Percentiles rank a stretch among this genome's conserved stretches.
Conservation (phyloP, 2,113 vertebrate genomes). For the Caretta caretta region DNA sequence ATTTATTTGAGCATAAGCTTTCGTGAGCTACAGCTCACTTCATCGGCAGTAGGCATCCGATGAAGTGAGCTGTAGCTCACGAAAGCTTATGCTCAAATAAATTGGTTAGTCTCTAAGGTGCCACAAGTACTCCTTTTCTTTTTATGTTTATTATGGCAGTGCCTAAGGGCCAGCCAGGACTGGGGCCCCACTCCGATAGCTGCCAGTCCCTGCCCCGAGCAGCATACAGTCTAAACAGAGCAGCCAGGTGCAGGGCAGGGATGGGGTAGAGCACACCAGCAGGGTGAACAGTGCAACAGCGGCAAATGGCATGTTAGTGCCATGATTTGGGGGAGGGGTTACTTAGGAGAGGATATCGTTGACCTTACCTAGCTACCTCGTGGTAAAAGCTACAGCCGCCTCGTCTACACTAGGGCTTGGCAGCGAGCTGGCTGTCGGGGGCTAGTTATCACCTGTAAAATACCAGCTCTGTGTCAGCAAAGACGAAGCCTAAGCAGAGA, state of each 20-base stretch:
- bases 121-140: no score
- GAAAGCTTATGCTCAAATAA: no score
- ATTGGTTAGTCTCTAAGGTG: no score
- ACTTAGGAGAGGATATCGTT: background rate
- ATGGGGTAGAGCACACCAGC: background rate
- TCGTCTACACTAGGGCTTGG: fast-evolving
- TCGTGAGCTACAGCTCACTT: no score
- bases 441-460: background rate
- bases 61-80: no score
- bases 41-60: no score
- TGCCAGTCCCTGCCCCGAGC: background rate
- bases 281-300: no score
- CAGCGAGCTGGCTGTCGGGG: background rate
- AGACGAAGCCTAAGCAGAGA: background rate
- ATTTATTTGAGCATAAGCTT: no score
- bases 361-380: background rate
- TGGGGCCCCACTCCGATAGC: background rate
- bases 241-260: no score
- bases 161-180: background rate
- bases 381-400: background rate
- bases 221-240: background rate
- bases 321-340: background rate
- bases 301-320: background rate
- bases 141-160: no score
- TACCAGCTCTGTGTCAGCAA: background rate